These are phyloP conservation scores for Calcarius lapponicus DNA, from an alignment of 2,797 vertebrate genomes.

Conservation along the genomic window DNA sequence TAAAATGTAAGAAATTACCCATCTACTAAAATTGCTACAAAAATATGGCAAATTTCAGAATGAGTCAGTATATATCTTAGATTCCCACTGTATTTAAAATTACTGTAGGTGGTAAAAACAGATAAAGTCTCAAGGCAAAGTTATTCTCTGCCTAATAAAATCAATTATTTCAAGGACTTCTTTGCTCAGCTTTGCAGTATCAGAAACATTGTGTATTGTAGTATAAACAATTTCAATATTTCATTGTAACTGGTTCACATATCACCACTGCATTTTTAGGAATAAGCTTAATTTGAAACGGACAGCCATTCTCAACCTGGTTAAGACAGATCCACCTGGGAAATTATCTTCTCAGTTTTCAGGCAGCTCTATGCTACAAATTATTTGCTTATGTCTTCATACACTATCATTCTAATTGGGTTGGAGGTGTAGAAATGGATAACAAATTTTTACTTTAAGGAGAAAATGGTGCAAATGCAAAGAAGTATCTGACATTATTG, in stretches of 20 bases:
- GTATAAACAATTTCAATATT: neutral
- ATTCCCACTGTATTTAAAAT: neutral
- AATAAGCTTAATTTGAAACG: neutral
- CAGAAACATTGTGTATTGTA: neutral
- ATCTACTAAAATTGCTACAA: neutral
- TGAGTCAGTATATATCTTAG: neutral
- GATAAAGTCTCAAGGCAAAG: neutral
- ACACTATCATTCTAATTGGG: neutral
- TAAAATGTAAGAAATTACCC: neutral
- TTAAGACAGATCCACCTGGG: neutral
- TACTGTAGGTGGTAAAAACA: neutral
- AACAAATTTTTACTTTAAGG: neutral
- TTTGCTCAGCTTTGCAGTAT: neutral
- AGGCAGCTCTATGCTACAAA: neutral
- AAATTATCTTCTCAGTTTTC: neutral
- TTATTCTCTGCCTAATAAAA: neutral
- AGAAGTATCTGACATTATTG: neutral
- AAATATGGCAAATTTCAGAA: neutral
- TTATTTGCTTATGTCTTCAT: neutral
- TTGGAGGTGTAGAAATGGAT: neutral
- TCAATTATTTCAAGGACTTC: rapidly evolving
- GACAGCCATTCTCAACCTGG: neutral
- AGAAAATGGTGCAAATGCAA: neutral
- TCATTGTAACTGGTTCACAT: neutral
- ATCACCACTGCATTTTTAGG: neutral